phyloP scores from a whole-genome alignment of 2,888 invertebrate species.

The Dinocampus coccinellae region DNA sequence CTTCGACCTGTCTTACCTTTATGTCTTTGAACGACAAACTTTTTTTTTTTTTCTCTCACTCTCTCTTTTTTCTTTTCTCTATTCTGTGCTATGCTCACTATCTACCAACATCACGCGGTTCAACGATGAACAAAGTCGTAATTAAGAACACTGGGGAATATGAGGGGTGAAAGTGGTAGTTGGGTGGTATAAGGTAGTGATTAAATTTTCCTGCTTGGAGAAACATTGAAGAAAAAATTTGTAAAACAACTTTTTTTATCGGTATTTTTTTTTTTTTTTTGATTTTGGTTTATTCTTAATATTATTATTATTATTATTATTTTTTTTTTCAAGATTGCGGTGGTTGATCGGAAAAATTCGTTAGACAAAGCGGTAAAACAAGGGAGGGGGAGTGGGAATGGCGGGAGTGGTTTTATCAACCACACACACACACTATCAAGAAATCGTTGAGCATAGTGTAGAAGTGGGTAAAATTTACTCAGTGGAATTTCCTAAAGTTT shows the following conservation, averaged over 20 bases:
- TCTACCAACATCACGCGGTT: slow-evolving; percentile 5
- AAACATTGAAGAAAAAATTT: slow-evolving; percentile 10
- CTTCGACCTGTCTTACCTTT: slow-evolving; percentile 50
- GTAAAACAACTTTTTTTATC: slow-evolving; percentile 7
- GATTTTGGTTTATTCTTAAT: background rate
- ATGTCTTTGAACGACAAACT: slow-evolving; percentile 27
- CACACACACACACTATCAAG: background rate
- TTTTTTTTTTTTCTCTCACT: slow-evolving; percentile 38
- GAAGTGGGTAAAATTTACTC: background rate
- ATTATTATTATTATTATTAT: background rate
- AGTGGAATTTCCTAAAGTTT: slow-evolving; percentile 10
- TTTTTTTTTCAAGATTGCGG: background rate
- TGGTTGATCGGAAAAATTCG: slow-evolving; percentile 20
- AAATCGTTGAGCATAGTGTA: too few relatives aligned
- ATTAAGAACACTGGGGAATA: slow-evolving; percentile 35
- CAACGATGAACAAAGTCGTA: slow-evolving; percentile 28
- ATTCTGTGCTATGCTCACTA: background rate
- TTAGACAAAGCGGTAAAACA: background rate
- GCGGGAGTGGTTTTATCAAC: background rate
- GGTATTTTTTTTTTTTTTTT: background rate
- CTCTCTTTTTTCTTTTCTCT: slow-evolving; percentile 29
- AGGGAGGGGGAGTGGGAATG: too few relatives aligned
- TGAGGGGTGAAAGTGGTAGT: slow-evolving; percentile 1
- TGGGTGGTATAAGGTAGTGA: background rate
- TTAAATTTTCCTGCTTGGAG: slow-evolving; percentile 10